Evolutionary conservation across 1,140 invertebrate species (phyloP).

Genomic region (Dreissena rostriformis): DNA sequence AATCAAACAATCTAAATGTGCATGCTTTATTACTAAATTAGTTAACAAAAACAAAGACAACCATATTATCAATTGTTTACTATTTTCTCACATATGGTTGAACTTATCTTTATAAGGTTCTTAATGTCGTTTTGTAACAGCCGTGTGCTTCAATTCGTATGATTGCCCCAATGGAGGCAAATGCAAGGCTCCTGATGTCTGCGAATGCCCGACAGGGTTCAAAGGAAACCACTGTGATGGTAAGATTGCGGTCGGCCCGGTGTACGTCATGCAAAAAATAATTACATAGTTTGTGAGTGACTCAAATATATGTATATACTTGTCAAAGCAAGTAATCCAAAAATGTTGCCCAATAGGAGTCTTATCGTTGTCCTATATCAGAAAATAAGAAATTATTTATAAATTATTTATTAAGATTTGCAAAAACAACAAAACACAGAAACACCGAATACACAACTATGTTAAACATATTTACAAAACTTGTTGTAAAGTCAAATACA

Average conservation of each 20-base stretch:
- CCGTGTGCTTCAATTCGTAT: background rate
- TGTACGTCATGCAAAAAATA: background rate
- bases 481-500: too few relatives aligned
- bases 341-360: background rate
- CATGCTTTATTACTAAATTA: background rate
- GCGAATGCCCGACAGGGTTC: background rate
- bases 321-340: background rate
- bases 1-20: background rate
- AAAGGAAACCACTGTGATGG: background rate
- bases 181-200: background rate
- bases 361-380: background rate
- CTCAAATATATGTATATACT: background rate
- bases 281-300: background rate
- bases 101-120: background rate
- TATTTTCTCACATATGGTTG: too few relatives aligned
- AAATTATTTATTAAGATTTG: too few relatives aligned
- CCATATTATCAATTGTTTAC: background rate
- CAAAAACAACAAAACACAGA: too few relatives aligned
- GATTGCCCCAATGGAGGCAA: background rate
- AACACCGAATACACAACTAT: background rate
- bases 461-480: background rate
- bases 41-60: background rate
- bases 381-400: too few relatives aligned
- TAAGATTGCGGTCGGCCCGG: background rate
- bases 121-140: too few relatives aligned